Base-by-base conservation (phyloP, 2,113 vertebrate genomes). In the Scophthalmus maximus region DNA sequence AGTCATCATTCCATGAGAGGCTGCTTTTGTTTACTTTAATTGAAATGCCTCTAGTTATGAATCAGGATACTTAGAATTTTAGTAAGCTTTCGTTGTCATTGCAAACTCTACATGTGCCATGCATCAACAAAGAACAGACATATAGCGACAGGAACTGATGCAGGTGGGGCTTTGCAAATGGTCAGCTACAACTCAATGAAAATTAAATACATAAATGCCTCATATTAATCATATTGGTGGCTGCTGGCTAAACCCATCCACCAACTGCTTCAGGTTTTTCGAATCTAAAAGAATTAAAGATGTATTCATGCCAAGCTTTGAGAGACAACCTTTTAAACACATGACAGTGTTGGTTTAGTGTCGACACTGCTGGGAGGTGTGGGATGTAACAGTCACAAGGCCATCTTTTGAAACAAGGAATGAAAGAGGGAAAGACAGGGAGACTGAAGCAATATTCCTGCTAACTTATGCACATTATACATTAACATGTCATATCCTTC, bases 261-360 rank as follows among this genome's bases (percentile, higher is more conserved):
- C 2, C 2, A 15, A 42, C 25, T 25, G 5, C 30, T 18, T 29
- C 9, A 46, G 18, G 26, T 40, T 50, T 18, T 29, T 20, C 34
- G 6, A 2, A 57, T 22, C 30, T 26, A 46, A 46, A 30, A 26
- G 10, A 15, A n/a, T 62, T 18, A 36, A 53, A 53, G 5, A 68
- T 63, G 32, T 20, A 22, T 51, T 64, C 25, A 42, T 51, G 44
- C 60, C 20, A 25, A 12, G 58, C 56, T 55, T 38, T 52, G n/a
- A 29, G 50, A 26, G 27, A 15, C 30, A 17, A 20, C 29, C 40
- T 64, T 46, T 79, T 63, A 56, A 63, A 52, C n/a, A 58, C 22
- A n/a, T 23, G 51, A 65, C 66, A 36, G 65, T 20, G 29, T 32
- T 5, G 25, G 34, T 32, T 40, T 59, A n/a, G 36, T 6, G 0